Conservation (phyloP, 2,797 vertebrate species). For the Gallinago stenura region DNA sequence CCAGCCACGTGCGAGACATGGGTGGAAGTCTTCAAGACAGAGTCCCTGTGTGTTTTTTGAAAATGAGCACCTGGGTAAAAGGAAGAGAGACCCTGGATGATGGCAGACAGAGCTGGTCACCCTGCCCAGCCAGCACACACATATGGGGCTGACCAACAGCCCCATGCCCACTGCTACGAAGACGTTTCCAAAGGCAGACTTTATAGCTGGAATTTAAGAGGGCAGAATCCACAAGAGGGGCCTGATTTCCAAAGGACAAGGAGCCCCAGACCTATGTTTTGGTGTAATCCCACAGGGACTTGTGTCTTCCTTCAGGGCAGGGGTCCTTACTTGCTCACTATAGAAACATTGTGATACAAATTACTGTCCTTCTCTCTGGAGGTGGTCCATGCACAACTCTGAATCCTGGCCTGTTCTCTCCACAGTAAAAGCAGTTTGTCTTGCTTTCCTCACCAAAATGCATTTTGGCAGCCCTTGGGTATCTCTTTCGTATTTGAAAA, state of each 20-base stretch:
- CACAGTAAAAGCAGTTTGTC: background rate
- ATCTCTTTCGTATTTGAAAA: constrained; percentile 4
- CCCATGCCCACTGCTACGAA: background rate
- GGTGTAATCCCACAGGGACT: background rate
- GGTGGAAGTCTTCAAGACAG: background rate
- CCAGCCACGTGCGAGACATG: background rate
- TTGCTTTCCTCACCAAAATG: background rate
- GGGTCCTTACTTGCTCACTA: background rate
- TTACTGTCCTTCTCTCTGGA: background rate
- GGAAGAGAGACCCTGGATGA: background rate
- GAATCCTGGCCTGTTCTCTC: background rate
- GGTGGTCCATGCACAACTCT: background rate
- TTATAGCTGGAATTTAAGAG: background rate
- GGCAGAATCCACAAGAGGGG: background rate
- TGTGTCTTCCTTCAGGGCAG: background rate
- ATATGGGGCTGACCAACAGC: background rate
- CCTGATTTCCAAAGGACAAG: background rate
- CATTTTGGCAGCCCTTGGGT: background rate
- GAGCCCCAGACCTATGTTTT: background rate
- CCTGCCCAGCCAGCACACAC: background rate
- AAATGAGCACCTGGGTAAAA: background rate
- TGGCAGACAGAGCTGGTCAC: background rate
- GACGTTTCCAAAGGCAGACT: background rate
- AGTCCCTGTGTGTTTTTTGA: fast-evolving
- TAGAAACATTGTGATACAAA: background rate